Conservation (phyloP, 1,140 invertebrate species). For the Drosophila pseudoobscura region DNA sequence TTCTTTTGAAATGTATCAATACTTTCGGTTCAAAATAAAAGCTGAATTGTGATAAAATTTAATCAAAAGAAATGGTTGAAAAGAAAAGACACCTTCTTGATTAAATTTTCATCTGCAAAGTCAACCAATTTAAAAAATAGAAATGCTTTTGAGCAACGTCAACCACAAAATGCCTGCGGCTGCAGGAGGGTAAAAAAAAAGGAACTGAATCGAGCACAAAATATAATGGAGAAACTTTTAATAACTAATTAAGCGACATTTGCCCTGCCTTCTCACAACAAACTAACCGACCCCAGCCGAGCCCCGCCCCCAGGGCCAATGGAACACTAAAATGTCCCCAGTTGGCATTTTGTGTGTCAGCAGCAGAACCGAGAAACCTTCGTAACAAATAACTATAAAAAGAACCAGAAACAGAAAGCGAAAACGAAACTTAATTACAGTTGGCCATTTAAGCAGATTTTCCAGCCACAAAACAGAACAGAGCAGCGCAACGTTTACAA, state of each 20-base stretch:
- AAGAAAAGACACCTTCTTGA: too few relatives aligned
- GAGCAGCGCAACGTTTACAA: conserved; percentile 50
- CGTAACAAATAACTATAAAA: conserved; percentile 37
- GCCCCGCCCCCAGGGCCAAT: conserved; percentile 37
- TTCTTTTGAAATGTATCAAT: too few relatives aligned
- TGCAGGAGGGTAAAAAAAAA: conserved; percentile 4
- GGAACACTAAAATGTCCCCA: conserved; percentile 47
- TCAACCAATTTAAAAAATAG: too few relatives aligned
- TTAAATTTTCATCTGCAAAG: too few relatives aligned
- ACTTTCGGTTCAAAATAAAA: too few relatives aligned
- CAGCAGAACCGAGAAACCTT: conserved; percentile 16
- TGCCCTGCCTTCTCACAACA: conserved; percentile 12
- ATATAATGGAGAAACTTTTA: conserved; percentile 69
- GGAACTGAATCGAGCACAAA: conserved; percentile 29
- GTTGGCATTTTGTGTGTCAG: conserved; percentile 30
- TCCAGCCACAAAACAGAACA: conserved; percentile 2
- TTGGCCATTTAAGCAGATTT: conserved; percentile 24
- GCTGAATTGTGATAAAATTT: too few relatives aligned
- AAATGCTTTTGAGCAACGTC: conserved; percentile 16
- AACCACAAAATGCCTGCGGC: conserved; percentile 34
- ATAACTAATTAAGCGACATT: conserved; percentile 66
- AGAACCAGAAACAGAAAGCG: conserved; percentile 5
- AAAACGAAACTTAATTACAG: conserved; percentile 13
- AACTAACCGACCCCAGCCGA: conserved; percentile 19
- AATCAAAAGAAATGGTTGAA: too few relatives aligned